These are phyloP conservation scores for Erethizon dorsatum DNA, from an alignment of 2,797 vertebrate genomes.

Conservation along the genomic window DNA sequence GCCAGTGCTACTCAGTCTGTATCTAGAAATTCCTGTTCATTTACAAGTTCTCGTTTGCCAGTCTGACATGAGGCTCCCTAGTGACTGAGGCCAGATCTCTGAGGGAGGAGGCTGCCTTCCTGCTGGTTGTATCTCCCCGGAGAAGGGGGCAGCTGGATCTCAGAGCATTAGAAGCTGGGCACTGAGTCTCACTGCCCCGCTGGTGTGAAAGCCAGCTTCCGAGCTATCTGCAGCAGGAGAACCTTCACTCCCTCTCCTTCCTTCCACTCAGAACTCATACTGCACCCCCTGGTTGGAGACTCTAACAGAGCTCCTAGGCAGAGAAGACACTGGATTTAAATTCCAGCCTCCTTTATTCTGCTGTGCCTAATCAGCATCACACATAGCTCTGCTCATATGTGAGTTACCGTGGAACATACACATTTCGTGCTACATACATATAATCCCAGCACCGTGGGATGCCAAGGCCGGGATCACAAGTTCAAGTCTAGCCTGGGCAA, in stretches of 20 bases:
- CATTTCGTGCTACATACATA: background rate
- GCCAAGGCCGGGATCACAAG: background rate
- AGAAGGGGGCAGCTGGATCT: background rate
- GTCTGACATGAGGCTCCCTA: background rate
- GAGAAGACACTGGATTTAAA: background rate
- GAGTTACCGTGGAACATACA: background rate
- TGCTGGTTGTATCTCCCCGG: background rate
- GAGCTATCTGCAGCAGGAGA: background rate
- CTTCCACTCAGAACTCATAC: background rate
- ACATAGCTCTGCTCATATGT: background rate
- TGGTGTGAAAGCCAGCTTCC: background rate
- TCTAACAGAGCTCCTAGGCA: background rate
- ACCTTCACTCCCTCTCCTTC: background rate
- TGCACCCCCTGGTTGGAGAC: background rate
- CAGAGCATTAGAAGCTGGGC: background rate
- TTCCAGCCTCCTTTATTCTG: background rate
- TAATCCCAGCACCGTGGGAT: background rate
- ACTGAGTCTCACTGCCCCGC: background rate
- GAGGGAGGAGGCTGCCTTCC: too few relatives aligned
- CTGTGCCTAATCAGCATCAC: background rate
- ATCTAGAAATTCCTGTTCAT: rapidly evolving
- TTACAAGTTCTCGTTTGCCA: background rate
- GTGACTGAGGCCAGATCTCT: background rate
- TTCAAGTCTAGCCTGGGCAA: background rate
- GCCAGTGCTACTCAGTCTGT: rapidly evolving